Conservation (phyloP, 2,888 invertebrate species). For the Mythimna pallens region DNA sequence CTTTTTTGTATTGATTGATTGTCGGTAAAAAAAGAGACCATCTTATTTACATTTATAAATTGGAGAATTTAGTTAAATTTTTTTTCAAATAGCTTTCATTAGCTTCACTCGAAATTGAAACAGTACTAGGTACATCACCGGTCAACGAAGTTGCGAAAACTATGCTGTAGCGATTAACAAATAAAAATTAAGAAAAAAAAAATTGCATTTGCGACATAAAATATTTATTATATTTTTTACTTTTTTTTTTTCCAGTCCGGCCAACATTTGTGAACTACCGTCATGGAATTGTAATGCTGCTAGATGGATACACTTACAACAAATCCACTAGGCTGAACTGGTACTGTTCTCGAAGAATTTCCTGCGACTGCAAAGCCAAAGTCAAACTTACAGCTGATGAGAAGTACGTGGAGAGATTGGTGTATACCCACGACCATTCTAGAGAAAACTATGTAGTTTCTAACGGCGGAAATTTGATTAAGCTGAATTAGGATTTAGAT, state of each 20-base stretch:
- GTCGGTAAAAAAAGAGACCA: too few relatives aligned
- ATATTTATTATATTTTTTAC: not conserved
- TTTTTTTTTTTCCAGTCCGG: slow-evolving; percentile 28
- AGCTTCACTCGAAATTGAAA: too few relatives aligned
- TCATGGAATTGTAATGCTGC: slow-evolving; percentile 61
- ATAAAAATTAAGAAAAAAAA: too few relatives aligned
- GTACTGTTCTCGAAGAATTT: slow-evolving; percentile 65
- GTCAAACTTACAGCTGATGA: slow-evolving; percentile 59
- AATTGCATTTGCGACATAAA: too few relatives aligned
- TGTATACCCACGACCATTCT: slow-evolving; percentile 47
- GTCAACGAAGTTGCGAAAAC: too few relatives aligned
- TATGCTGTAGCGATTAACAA: too few relatives aligned
- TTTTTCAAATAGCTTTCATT: too few relatives aligned
- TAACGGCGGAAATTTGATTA: slow-evolving; percentile 48
- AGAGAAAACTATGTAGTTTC: slow-evolving; percentile 50
- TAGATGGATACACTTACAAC: slow-evolving; percentile 66
- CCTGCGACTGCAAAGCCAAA: slow-evolving; percentile 62
- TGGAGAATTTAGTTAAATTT: too few relatives aligned
- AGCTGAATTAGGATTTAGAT: slow-evolving; percentile 17
- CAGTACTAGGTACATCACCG: too few relatives aligned
- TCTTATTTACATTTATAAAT: too few relatives aligned
- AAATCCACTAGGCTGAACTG: slow-evolving; percentile 56
- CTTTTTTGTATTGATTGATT: too few relatives aligned
- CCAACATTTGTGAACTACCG: slow-evolving; percentile 54
- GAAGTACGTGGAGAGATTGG: slow-evolving; percentile 48